Evolutionary conservation across 2,113 vertebrate species (phyloP), one percentile per base, ranked within the genome.

Genomic region (Cavia aperea): DNA sequence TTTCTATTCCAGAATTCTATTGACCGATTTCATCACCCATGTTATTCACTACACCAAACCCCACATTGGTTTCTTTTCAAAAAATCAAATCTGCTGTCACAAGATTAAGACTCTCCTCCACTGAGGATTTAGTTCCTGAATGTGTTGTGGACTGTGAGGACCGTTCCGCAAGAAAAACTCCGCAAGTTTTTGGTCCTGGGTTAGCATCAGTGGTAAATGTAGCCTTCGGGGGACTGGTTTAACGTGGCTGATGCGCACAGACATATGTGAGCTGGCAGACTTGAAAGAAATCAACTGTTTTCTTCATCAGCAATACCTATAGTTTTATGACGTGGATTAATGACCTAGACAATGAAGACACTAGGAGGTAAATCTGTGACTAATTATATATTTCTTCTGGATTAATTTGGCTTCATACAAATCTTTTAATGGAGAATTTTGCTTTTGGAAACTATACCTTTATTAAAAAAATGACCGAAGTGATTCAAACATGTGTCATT

Each of bases 51-150:
- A 4, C 24, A 16, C n/a, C 24, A 29, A 72, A 39, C 9, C 49
- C 43, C 63, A 58, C 2, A 15, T 82, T 81, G 72, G 21, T 93
- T 93, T 81, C 87, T 95, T 92, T 91, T 73, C n/a, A 78, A 70
- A 95, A 95, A 82, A 82, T 63, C 1, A 19, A 73, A 95, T 83
- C 60, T 26, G 62, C 26, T 93, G 72, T 91, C 91, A 73, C 82
- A 79, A 62, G 54, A 89, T 84, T 77, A 94, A 89, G 39, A 66
- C 77, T 95, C 13, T 65, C 65, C 24, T 91, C 49, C 65, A 49
- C 16, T 19, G n/a, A 88, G 36, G 39, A 46, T 91, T 94, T n/a
- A 62, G 24, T 56, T 78, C 4, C 46, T 51, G n/a, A 78, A 83
- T 29, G 0, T 60, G 21, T 24, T 51, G 24, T 65, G 62, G 89